Base-by-base conservation (phyloP, 2,888 invertebrate genomes). In the Norana najaformis region DNA sequence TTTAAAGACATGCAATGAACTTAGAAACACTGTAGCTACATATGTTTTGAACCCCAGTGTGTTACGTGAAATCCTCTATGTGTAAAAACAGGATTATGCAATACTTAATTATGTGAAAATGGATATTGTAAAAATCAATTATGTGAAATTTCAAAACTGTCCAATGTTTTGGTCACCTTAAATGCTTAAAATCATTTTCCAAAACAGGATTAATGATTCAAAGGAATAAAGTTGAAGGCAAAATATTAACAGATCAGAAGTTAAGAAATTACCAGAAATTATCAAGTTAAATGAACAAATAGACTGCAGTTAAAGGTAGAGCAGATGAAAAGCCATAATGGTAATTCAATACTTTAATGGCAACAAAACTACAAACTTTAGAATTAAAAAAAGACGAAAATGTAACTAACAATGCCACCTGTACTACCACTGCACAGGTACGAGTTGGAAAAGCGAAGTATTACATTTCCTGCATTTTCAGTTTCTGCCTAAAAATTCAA, bases 401-500 rank as follows among this genome's bases (percentile, higher is more conserved):
- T 5, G 30, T 89, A 37, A 37, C n/a, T 36, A 92, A 88, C 91
- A 91, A 91, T 95, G 88, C 95, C 95, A 92, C 93, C 93, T 1
- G 94, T 94, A 92, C 95, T 95, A 20, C 95, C 95, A 90, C 94
- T 94, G 93, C 95, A 95, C 85, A 95, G 93, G 92, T 93, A 95
- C 47, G 95, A 94, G 47, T 94, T 94, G 93, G 97, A 97, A 90
- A 96, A 96, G 38, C 97, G 96, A 91, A 97, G 95, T 93, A 97
- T 97, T 20, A 97, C 97, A 95, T 97, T 97, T 30, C 97, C 97
- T 91, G 96, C 96, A 91, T 97, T 96, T 5, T 96, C 96, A 69
- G 97, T 96, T 93, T 96, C 96, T 90, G 96, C 94, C 96, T 96
- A 93, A 88, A 94, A 94, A 89, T 82, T 89, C 85, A 83, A 35